Conservation (phyloP, 2,888 invertebrate genomes). For the Drosophila lacicola region DNA sequence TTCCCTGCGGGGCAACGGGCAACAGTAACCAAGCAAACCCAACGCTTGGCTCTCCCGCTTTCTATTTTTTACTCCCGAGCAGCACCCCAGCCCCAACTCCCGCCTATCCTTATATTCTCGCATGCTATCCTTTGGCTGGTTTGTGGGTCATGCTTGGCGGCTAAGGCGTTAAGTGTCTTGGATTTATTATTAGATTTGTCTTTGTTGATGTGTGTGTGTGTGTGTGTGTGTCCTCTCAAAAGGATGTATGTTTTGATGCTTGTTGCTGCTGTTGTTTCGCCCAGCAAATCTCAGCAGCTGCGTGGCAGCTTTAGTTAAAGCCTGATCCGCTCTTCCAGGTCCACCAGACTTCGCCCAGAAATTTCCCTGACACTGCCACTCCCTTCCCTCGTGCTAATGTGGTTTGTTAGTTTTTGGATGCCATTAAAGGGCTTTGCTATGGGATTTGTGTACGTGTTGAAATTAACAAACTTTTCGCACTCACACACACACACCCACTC, state of each 20-base stretch:
- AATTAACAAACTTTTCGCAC: constrained; percentile 71
- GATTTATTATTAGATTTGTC: constrained; percentile 80
- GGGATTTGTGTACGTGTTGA: constrained; percentile 82
- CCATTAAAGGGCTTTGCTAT: constrained; percentile 79
- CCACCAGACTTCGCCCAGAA: not conserved
- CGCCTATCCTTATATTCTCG: constrained; percentile 17
- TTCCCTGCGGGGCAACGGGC: constrained; percentile 55
- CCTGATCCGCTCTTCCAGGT: constrained; percentile 32
- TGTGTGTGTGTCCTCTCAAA: constrained; percentile 15
- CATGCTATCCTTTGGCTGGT: constrained; percentile 34
- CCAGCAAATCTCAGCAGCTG: constrained; percentile 70
- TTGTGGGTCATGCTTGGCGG: constrained; percentile 78
- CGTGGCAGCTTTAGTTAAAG: constrained; percentile 67
- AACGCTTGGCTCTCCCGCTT: not conserved
- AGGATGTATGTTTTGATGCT: constrained; percentile 68
- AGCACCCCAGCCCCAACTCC: not conserved
- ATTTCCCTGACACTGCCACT: constrained; percentile 1
- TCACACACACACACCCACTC: constrained; percentile 10
- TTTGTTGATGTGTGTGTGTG: constrained; percentile 40
- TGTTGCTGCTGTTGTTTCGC: constrained; percentile 41
- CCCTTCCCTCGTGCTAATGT: constrained; percentile 63
- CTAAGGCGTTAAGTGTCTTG: constrained; percentile 79
- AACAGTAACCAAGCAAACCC: constrained; percentile 26
- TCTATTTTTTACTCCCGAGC: not conserved
- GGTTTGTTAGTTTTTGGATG: constrained; percentile 80